phyloP scores from a whole-genome alignment of 1,140 invertebrate species.

The Drosophila tropicalis region DNA sequence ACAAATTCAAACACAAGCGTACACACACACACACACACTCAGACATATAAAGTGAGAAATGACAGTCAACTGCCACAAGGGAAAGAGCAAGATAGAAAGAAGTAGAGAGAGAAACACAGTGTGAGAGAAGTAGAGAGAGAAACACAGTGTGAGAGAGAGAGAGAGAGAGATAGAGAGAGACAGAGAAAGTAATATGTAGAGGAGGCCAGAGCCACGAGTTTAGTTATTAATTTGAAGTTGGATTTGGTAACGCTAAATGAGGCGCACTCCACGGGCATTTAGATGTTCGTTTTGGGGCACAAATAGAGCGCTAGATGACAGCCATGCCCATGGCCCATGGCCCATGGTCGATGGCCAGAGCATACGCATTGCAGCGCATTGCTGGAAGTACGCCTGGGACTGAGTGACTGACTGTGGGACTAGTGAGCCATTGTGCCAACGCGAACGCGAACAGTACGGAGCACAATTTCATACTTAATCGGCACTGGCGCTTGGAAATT shows the following conservation, averaged over 20 bases:
- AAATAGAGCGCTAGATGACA: constrained; percentile 26
- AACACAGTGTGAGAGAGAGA: too few species aligned
- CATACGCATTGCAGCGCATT: constrained; percentile 32
- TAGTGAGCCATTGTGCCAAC: neutral
- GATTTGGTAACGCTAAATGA: constrained; percentile 60
- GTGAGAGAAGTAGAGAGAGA: constrained; percentile 13
- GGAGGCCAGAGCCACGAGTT: constrained; percentile 27
- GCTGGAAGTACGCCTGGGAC: neutral
- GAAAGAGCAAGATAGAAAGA: neutral
- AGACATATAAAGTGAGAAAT: constrained; percentile 51
- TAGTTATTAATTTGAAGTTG: constrained; percentile 65
- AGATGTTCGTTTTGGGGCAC: constrained; percentile 33
- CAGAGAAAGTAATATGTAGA: neutral
- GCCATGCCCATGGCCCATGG: neutral
- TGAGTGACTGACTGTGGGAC: neutral
- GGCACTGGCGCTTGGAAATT: constrained; percentile 66
- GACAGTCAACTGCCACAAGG: constrained; percentile 31
- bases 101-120: neutral
- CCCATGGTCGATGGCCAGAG: constrained; percentile 1
- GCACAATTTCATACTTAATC: constrained; percentile 70
- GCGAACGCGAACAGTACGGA: constrained; percentile 1
- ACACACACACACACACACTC: constrained; percentile 7
- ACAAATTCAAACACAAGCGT: constrained; percentile 17
- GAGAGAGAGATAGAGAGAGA: constrained; percentile 15
- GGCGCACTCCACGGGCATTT: constrained; percentile 38